These are phyloP conservation scores for Oreochromis tanganicae DNA, from an alignment of 2,113 vertebrate species.

Conservation along the genomic window DNA sequence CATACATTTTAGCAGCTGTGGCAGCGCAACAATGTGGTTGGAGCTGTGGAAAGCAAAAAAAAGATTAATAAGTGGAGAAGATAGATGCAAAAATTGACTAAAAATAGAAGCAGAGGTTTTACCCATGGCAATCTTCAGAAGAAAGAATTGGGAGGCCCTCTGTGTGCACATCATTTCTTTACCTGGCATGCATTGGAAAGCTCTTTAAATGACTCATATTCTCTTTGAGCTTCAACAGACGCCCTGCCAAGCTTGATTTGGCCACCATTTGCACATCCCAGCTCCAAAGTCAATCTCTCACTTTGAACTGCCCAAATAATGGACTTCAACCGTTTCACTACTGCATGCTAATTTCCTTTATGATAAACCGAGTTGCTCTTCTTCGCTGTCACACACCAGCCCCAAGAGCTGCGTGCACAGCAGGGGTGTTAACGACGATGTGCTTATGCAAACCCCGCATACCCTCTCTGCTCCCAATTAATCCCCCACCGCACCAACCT, in stretches of 20 bases:
- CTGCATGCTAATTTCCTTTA: constrained; percentile 72
- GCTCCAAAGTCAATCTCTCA: constrained; percentile 35
- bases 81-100: background rate
- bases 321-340: constrained; percentile 60
- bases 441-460: constrained; percentile 36
- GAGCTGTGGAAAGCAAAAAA: background rate
- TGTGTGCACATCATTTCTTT: background rate
- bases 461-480: constrained; percentile 10
- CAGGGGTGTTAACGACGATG: constrained; percentile 16
- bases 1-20: background rate
- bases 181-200: background rate
- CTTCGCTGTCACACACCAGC: constrained; percentile 26
- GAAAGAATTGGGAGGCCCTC: background rate
- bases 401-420: constrained; percentile 34
- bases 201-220: constrained; percentile 8
- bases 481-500: background rate
- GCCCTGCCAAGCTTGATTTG: constrained; percentile 24
- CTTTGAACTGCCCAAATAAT: constrained; percentile 63
- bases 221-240: background rate
- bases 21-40: background rate
- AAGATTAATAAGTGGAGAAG: background rate
- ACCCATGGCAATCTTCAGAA: background rate
- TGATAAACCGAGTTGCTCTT: constrained; percentile 58
- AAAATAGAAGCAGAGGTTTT: background rate
- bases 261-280: constrained; percentile 1